Evolutionary conservation across 1,140 invertebrate genomes (phyloP).

Genomic region (Triops cancriformis): DNA sequence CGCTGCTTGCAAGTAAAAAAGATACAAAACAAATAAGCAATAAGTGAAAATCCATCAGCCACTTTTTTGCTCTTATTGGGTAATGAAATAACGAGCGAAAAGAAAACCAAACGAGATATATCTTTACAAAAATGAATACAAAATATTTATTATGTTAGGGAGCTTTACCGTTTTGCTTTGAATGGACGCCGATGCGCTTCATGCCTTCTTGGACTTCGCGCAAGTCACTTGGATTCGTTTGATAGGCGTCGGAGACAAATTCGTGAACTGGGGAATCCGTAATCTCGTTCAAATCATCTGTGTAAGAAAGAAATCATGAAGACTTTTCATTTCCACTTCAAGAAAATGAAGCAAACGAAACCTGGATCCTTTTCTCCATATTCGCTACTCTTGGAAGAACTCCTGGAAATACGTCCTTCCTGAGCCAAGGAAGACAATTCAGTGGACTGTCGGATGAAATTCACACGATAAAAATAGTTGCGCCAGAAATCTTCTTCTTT

Average conservation of each 20-base stretch:
- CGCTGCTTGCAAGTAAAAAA: constrained; percentile 23
- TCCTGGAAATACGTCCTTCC: constrained; percentile 38
- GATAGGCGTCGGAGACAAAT: constrained; percentile 59
- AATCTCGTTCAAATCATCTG: constrained; percentile 22
- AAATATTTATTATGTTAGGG: constrained; percentile 16
- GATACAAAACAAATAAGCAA: constrained; percentile 19
- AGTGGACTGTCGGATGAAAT: constrained; percentile 91
- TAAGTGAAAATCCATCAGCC: constrained; percentile 20
- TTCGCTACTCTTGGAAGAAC: constrained; percentile 28
- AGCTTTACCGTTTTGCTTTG: constrained; percentile 31
- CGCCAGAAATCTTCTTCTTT: constrained; percentile 98
- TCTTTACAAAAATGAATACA: not conserved
- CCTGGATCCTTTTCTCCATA: constrained; percentile 31
- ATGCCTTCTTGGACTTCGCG: constrained; percentile 58
- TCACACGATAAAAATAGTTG: constrained; percentile 99
- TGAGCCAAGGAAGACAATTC: constrained; percentile 63
- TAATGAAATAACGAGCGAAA: constrained; percentile 16
- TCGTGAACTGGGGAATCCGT: constrained; percentile 38
- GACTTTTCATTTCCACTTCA: not conserved
- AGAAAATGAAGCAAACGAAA: not conserved
- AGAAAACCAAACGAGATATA: constrained; percentile 17
- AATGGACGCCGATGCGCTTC: constrained; percentile 50
- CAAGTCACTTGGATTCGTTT: constrained; percentile 49
- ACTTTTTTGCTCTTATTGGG: not conserved
- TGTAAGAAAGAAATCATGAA: not conserved